These are phyloP conservation scores for Sinonovacula constricta DNA, from an alignment of 1,140 invertebrate species.

Conservation along the genomic window DNA sequence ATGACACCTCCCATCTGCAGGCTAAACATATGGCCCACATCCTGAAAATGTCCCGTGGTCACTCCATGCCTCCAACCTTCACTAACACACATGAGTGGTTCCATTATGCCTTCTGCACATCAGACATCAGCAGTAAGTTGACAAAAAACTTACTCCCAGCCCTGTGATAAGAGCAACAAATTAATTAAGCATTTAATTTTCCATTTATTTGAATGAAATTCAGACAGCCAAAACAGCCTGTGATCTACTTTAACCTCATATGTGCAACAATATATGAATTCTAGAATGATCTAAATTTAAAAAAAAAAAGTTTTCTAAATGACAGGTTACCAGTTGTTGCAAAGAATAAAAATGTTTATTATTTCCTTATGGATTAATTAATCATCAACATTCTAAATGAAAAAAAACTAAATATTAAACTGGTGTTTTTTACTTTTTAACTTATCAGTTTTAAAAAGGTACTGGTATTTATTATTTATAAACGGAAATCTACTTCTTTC, in stretches of 20 bases:
- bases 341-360: too few relatives aligned
- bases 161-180: too few relatives aligned
- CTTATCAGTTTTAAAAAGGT: background rate
- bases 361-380: background rate
- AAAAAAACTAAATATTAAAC: background rate
- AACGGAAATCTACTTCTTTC: slow-evolving; percentile 62
- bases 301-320: too few relatives aligned
- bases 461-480: background rate
- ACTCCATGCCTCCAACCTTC: slow-evolving; percentile 96
- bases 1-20: slow-evolving; percentile 79
- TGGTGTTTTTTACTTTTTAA: background rate
- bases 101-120: slow-evolving; percentile 95
- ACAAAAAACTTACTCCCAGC: too few relatives aligned
- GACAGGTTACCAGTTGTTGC: too few relatives aligned
- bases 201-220: too few relatives aligned
- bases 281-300: too few relatives aligned
- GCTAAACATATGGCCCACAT: slow-evolving; percentile 93
- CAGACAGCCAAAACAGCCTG: too few relatives aligned
- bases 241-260: too few relatives aligned
- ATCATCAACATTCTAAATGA: background rate
- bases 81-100: slow-evolving; percentile 97
- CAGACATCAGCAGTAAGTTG: slow-evolving; percentile 96
- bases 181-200: too few relatives aligned
- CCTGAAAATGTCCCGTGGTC: slow-evolving; percentile 92
- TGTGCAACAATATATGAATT: too few relatives aligned